phyloP scores from a whole-genome alignment of 2,888 invertebrate genomes.

The Boloria selene region DNA sequence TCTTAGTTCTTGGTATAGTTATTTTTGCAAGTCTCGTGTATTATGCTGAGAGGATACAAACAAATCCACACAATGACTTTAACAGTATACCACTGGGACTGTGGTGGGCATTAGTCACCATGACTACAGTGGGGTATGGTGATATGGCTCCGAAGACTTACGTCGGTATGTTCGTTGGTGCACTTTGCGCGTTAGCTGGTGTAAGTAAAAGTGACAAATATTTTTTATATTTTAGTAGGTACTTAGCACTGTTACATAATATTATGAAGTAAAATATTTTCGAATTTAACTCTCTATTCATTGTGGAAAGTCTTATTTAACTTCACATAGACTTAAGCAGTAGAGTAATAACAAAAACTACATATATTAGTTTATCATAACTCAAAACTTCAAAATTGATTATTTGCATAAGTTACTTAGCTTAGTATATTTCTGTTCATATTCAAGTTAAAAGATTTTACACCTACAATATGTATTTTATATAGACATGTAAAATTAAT shows the following conservation, averaged over 20 bases:
- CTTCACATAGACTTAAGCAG: too few relatives aligned
- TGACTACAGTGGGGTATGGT: conserved; percentile 99
- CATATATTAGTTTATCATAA: too few relatives aligned
- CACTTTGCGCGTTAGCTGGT: conserved; percentile 98
- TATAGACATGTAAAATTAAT: too few relatives aligned
- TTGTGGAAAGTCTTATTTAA: too few relatives aligned
- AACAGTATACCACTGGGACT: conserved; percentile 98
- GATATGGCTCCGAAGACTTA: conserved; percentile 99
- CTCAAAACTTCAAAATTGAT: too few relatives aligned
- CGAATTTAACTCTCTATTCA: too few relatives aligned
- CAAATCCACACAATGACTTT: conserved; percentile 98
- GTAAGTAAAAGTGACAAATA: conserved; percentile 83
- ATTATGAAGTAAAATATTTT: too few relatives aligned
- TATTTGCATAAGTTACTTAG: too few relatives aligned
- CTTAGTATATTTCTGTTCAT: too few relatives aligned
- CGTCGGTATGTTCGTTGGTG: conserved; percentile 99
- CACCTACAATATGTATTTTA: too few relatives aligned
- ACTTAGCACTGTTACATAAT: background rate
- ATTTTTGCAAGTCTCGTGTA: conserved; percentile 99
- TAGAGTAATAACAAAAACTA: too few relatives aligned
- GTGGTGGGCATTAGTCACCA: conserved; percentile 99
- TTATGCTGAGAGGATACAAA: conserved; percentile 98
- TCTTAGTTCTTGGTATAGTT: conserved; percentile 98
- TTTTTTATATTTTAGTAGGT: background rate
- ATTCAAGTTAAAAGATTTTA: too few relatives aligned